Evolutionary conservation across 1,140 invertebrate genomes (phyloP), one percentile per base, ranked within the genome.

Genomic region (Phenacoccus solenopsis): DNA sequence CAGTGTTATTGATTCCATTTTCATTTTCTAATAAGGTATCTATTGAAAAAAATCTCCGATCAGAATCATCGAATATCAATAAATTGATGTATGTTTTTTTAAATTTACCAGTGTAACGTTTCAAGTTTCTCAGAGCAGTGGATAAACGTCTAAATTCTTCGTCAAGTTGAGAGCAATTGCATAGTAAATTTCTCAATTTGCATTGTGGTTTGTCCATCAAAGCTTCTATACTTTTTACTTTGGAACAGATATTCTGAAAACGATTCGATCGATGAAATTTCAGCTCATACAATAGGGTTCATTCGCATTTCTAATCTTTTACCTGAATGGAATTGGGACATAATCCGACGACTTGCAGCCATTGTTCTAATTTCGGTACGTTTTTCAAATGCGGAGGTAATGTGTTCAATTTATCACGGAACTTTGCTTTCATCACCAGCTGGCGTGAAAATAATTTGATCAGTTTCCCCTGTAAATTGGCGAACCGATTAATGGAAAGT

Each of bases 361-460:
- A 98, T 79, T 94, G 90, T 77, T 86, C 82, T 75, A 95, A 80
- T 64, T 89, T 88, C 28, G 92, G 88, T 79, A 87, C 82, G 74
- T 86, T 81, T 74, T 81, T 78, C 71, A 87, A 80, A 74, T 88
- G 85, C 57, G 80, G 75, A 75, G 84, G 80, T 76, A 86, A 75
- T 81, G 78, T 49, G 38, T 79, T 76, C 68, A 83, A 81, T 70
- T 88, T 86, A 71, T 86, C 82, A 80, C 95, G 96, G 21, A 88
- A 90, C 69, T 88, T 86, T 71, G 86, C 82, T 80, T 95, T 96
- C 22, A 88, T 90, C 69, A 94, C 85, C 74, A 97, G 81, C 83
- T 96, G 90, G 71, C 88, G 86, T 32, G 93, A 93, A 78, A 96
- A 97, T 74, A 96, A 83, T 79, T 94, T 94, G 71, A 98, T 90